phyloP scores from a whole-genome alignment of 2,113 vertebrate species.

The Hemicordylus capensis region DNA sequence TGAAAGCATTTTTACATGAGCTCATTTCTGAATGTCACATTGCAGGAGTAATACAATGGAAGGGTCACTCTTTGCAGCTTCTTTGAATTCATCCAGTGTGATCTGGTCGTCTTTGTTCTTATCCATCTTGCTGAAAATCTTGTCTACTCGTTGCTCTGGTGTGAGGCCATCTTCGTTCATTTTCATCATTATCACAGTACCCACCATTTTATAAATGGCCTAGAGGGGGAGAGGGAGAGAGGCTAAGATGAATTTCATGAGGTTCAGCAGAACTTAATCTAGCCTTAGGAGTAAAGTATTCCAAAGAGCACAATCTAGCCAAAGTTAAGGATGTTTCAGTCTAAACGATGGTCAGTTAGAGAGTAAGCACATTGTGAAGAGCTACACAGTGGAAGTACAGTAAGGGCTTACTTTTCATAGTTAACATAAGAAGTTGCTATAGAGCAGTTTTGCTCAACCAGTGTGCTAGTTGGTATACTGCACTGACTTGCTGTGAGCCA shows the following conservation, averaged over 20 bases:
- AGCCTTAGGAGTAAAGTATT: not conserved
- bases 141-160: constrained; percentile 96
- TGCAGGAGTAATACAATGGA: constrained; percentile 99
- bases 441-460: too few species aligned
- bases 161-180: constrained; percentile 99
- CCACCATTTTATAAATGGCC: constrained; percentile 99
- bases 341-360: not conserved
- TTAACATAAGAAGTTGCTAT: not conserved
- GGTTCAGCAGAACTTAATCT: not conserved
- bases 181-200: constrained; percentile 99
- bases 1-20: constrained; percentile 68
- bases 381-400: not conserved
- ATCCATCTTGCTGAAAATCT: constrained; percentile 99
- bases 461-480: too few species aligned
- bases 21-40: constrained; percentile 99
- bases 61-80: constrained; percentile 97
- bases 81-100: constrained; percentile 98
- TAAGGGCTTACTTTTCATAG: not conserved
- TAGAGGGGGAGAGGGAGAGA: constrained; percentile 58
- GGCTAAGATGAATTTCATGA: not conserved
- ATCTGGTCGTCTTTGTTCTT: constrained; percentile 99
- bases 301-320: not conserved
- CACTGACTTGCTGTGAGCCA: too few species aligned
- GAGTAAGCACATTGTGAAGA: not conserved
- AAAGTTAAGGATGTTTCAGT: not conserved